Base-by-base conservation (phyloP, 2,888 invertebrate species). In the Diogma glabrata region DNA sequence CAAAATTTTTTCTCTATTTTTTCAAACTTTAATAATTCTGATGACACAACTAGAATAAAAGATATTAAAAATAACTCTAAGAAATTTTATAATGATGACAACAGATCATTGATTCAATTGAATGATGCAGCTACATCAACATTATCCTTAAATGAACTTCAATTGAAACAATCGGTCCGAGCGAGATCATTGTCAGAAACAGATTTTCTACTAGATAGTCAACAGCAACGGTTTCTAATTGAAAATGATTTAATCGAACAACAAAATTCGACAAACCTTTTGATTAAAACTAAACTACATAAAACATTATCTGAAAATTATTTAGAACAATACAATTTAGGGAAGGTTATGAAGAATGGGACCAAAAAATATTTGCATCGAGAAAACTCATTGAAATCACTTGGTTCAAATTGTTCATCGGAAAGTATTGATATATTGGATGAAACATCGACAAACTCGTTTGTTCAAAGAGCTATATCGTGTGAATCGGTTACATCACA, bases 401-500 rank as follows among this genome's bases (percentile, higher is more conserved):
- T 43, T 14, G 43, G 23, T 23, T 60, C 65, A 6, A 68, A 69
- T 50, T 66, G 66, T 49, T 69, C 70, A 6, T 67, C 23, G 1
- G 43, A 69, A 49, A 56, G 57, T 9, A 43, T 43, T 2, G 43
- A 43, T 12, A 14, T 22, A 3, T 22, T 43, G 8, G 43, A 43
- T 5, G 57, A 57, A 14, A 67, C 68, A 0, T 48, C 64, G 52
- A 60, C 64, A 17, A 62, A 64, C 26, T n/a, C n/a, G n/a, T n/a
- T n/a, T n/a, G 54, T 71, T 53, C 66, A 69, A 52, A 59, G 84
- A 54, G 87, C 86, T 1, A 74, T 84, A 58, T 86, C 86, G 20
- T 87, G 85, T 63, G 87, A 87, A 60, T 87, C 86, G 47, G 82
- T 88, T 20, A 84, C 81, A 59, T 87, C 87, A 1, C 87, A 87